A percentile compares a stretch with the other conserved stretches of the same genome.
These are phyloP conservation scores for Batillaria attramentaria DNA, from an alignment of 1,140 invertebrate species.

Conservation along the genomic window DNA sequence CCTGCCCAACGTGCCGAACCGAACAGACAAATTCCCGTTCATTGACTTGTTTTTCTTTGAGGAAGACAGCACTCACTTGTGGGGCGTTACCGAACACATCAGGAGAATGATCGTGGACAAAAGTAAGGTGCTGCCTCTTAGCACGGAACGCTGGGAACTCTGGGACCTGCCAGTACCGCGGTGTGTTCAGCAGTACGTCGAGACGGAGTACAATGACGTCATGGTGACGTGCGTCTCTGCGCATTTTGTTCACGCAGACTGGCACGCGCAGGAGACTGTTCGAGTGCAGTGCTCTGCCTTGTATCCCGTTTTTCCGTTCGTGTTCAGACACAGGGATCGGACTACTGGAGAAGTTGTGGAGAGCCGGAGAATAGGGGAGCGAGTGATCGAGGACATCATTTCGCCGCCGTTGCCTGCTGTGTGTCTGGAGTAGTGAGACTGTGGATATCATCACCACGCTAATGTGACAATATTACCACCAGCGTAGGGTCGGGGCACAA, in stretches of 20 bases:
- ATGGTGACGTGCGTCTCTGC: conserved; percentile 47
- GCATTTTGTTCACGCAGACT: conserved; percentile 41
- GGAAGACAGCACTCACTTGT: conserved; percentile 61
- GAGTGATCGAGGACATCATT: no score
- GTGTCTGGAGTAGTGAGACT: no score
- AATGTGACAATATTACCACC: no score
- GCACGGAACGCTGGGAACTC: conserved; percentile 53
- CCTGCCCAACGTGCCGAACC: conserved; percentile 29
- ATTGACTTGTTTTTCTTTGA: conserved; percentile 66
- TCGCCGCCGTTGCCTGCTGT: no score
- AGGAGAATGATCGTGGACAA: conserved; percentile 42
- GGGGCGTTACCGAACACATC: conserved; percentile 46
- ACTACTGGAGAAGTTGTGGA: no score
- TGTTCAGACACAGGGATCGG: conserved; percentile 42
- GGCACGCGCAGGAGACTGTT: background rate
- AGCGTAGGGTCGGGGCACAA: no score
- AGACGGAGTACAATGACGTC: conserved; percentile 54
- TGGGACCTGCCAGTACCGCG: conserved; percentile 47
- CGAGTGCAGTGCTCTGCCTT: conserved; percentile 41
- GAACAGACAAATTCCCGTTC: conserved; percentile 59
- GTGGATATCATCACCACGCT: no score
- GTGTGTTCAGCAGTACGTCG: no score
- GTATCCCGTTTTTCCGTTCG: conserved; percentile 47
- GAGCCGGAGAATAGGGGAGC: no score
- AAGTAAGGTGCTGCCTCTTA: conserved; percentile 51